These are phyloP conservation scores for Lamprotornis superbus DNA, from an alignment of 2,113 vertebrate species.

Conservation along the genomic window DNA sequence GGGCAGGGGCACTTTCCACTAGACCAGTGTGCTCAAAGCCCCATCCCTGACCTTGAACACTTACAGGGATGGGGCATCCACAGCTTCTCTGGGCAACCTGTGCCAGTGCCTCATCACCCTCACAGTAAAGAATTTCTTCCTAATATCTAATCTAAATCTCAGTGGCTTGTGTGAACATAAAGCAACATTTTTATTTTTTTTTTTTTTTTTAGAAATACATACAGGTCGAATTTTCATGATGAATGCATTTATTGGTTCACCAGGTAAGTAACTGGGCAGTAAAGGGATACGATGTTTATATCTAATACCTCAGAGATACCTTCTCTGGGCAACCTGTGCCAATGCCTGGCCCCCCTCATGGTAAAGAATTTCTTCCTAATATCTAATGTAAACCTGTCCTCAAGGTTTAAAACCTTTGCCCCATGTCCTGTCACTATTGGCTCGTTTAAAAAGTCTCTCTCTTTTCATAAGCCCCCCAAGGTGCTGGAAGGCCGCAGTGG, in stretches of 20 bases:
- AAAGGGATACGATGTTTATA: neutral
- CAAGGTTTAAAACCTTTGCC: neutral
- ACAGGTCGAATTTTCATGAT: neutral
- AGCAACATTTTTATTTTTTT: neutral
- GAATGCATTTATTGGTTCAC: neutral
- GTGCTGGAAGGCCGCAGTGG: accelerated
- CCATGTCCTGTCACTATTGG: neutral
- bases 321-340: neutral
- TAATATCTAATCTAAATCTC: neutral
- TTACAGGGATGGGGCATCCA: neutral
- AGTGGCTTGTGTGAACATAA: neutral
- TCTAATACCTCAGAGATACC: neutral
- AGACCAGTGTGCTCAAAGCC: neutral
- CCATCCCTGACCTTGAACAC: neutral
- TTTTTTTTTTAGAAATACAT: neutral
- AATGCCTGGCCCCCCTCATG: accelerated
- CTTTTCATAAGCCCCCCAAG: neutral
- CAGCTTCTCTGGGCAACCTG: neutral
- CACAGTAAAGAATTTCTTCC: neutral
- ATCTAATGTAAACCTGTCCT: neutral
- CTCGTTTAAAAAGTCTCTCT: neutral
- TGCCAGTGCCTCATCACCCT: neutral
- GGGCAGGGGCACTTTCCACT: neutral
- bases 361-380: neutral
- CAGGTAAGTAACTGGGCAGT: neutral